Conservation (phyloP, 23 tunicate species). For the Oikopleura dioica region DNA sequence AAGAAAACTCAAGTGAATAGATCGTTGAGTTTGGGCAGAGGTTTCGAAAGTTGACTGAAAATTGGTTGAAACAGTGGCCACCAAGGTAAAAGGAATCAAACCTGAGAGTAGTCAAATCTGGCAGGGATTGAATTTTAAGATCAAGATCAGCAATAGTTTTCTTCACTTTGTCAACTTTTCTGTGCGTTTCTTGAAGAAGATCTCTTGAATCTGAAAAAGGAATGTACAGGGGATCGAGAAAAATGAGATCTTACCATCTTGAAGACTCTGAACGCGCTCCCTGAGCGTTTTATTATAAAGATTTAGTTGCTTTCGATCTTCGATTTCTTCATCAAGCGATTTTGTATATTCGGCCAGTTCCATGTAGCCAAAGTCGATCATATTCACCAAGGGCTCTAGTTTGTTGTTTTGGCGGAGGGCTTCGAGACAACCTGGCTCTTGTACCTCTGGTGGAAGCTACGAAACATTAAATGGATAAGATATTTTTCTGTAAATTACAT, state of each 20-base stretch:
- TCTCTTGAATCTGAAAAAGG: too few species aligned
- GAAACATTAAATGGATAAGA: too few species aligned
- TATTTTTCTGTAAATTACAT: too few species aligned
- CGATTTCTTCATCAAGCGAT: background rate
- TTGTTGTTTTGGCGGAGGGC: background rate
- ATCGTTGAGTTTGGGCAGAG: background rate
- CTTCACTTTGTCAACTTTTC: too few species aligned
- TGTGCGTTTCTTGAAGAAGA: background rate
- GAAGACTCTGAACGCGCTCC: background rate
- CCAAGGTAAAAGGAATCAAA: too few species aligned
- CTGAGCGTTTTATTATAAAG: background rate
- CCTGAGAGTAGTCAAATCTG: background rate
- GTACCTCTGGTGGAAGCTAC: slow-evolving; percentile 9
- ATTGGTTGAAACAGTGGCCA: background rate
- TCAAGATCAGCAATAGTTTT: background rate
- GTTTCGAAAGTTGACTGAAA: background rate
- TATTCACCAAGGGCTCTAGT: background rate
- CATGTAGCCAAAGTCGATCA: background rate
- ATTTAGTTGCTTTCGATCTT: background rate
- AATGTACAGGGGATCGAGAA: too few species aligned
- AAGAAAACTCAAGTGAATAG: background rate
- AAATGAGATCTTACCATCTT: background rate
- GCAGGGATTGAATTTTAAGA: background rate
- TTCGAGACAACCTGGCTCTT: background rate
- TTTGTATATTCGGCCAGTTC: background rate